Evolutionary conservation across 35 echinoderm and acorn worm genomes (phyloP).

Genomic region (Ophioderma brevispina): DNA sequence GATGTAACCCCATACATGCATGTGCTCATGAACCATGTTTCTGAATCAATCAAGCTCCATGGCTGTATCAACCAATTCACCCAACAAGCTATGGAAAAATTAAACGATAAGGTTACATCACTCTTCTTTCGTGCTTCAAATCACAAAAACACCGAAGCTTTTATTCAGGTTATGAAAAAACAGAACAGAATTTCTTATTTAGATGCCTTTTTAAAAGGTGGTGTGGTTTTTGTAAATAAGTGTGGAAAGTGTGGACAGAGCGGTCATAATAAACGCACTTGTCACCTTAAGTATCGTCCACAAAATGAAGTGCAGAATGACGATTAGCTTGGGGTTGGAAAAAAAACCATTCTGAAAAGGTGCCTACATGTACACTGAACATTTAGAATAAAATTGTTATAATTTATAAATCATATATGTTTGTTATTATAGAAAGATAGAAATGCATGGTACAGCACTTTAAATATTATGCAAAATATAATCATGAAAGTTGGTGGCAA

Average conservation of each 20-base stretch:
- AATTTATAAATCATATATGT: too few relatives aligned
- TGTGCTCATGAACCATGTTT: constrained; percentile 58
- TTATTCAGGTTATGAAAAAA: constrained; percentile 30
- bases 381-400: too few relatives aligned
- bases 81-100: constrained; percentile 69
- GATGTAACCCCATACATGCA: constrained; percentile 85
- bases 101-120: constrained; percentile 31
- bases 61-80: constrained; percentile 41
- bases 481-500: too few relatives aligned
- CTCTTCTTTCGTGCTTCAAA: constrained; percentile 23
- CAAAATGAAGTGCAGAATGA: not conserved
- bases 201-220: not conserved
- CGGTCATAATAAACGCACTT: constrained; percentile 33
- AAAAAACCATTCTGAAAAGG: too few relatives aligned
- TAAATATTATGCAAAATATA: too few relatives aligned
- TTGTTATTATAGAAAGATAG: too few relatives aligned
- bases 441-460: too few relatives aligned
- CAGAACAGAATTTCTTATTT: constrained; percentile 37
- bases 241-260: constrained; percentile 15
- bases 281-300: not conserved
- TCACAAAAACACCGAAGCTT: constrained; percentile 9
- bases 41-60: constrained; percentile 49
- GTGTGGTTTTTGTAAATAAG: not conserved
- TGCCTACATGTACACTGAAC: too few relatives aligned
- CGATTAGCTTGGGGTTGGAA: too few relatives aligned